These are phyloP conservation scores for Bactericera cockerelli DNA, from an alignment of 1,140 invertebrate species.

Conservation along the genomic window DNA sequence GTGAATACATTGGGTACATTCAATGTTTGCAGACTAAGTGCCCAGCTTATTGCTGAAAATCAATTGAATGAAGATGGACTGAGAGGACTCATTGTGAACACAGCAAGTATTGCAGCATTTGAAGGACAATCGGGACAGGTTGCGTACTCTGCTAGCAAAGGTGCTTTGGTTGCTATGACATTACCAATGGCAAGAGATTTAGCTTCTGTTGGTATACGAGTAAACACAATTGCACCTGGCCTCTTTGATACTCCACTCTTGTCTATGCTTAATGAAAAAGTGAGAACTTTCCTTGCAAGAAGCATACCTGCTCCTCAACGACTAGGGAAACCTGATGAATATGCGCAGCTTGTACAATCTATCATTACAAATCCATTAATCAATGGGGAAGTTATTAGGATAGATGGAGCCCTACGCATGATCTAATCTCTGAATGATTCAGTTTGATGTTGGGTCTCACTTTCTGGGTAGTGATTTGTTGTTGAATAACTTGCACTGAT, in stretches of 20 bases:
- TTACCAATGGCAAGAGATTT: slow-evolving; percentile 85
- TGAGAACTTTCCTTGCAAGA: slow-evolving; percentile 51
- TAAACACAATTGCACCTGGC: slow-evolving; percentile 44
- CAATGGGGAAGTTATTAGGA: slow-evolving; percentile 84
- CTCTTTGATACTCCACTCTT: slow-evolving; percentile 87
- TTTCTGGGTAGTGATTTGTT: no score
- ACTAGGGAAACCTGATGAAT: slow-evolving; percentile 79
- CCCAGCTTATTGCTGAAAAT: slow-evolving; percentile 69
- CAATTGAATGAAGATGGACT: slow-evolving; percentile 62
- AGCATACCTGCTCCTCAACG: slow-evolving; percentile 75
- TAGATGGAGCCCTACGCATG: slow-evolving; percentile 85
- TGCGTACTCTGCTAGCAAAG: slow-evolving; percentile 40
- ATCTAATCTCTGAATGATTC: no score
- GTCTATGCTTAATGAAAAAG: slow-evolving; percentile 63
- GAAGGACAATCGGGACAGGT: slow-evolving; percentile 94
- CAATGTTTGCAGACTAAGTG: slow-evolving; percentile 75
- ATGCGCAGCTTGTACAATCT: slow-evolving; percentile 65
- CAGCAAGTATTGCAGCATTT: slow-evolving; percentile 86
- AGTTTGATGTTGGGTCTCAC: no score
- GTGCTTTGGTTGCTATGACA: slow-evolving; percentile 56
- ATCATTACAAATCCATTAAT: slow-evolving; percentile 84
- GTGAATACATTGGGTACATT: slow-evolving; percentile 82
- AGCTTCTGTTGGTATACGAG: slow-evolving; percentile 52
- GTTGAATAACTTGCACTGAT: no score
- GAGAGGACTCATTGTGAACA: slow-evolving; percentile 87